These are phyloP conservation scores for Mormoops blainvillei DNA, from an alignment of 2,113 vertebrate species.

Conservation along the genomic window DNA sequence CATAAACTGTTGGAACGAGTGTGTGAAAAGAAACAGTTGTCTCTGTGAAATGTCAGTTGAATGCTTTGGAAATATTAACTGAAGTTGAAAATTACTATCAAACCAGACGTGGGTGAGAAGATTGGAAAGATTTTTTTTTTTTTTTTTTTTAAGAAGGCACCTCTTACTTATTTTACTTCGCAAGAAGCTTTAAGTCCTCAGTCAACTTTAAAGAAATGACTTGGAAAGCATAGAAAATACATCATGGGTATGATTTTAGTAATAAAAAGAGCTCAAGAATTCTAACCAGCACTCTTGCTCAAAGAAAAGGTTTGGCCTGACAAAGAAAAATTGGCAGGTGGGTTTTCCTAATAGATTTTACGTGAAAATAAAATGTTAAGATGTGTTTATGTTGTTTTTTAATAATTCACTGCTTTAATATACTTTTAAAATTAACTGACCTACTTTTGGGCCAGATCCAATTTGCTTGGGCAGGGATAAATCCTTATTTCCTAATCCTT, in stretches of 20 bases:
- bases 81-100: constrained; percentile 12
- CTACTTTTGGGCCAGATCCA: not conserved
- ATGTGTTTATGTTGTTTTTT: not conserved
- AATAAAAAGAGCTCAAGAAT: not conserved
- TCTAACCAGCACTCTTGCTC: not conserved
- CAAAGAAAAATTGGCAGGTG: not conserved
- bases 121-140: not conserved
- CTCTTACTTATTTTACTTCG: not conserved
- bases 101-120: not conserved
- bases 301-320: not conserved
- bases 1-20: not conserved
- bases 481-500: not conserved
- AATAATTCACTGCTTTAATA: not conserved
- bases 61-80: constrained; percentile 26
- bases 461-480: not conserved
- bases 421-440: not conserved
- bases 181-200: not conserved
- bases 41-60: not conserved
- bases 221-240: not conserved
- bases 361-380: not conserved
- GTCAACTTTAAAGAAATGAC: not conserved
- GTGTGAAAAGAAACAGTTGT: not conserved
- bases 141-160: not conserved
- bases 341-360: not conserved
- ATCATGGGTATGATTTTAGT: not conserved